Evolutionary conservation across 2,888 invertebrate species (phyloP).

Genomic region (Digitonthophagus gazella): DNA sequence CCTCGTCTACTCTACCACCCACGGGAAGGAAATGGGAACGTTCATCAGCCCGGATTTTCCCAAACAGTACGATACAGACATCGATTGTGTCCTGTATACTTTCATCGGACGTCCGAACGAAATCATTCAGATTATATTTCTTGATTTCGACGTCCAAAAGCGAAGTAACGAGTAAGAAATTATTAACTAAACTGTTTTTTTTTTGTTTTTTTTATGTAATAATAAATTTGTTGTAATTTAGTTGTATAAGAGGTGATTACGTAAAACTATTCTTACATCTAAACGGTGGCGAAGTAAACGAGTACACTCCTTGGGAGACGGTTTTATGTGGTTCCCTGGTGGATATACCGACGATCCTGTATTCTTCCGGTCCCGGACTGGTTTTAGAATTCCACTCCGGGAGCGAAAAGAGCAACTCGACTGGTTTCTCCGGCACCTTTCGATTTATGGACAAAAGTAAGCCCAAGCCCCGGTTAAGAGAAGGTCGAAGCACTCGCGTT

Average conservation of each 20-base stretch:
- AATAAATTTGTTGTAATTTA: conserved; percentile 53
- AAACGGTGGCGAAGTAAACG: conserved; percentile 69
- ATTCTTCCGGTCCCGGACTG: conserved; percentile 71
- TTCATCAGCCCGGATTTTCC: conserved; percentile 86
- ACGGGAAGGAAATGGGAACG: conserved; percentile 73
- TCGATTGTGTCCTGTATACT: conserved; percentile 81
- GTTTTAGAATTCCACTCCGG: conserved; percentile 73
- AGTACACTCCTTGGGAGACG: conserved; percentile 72
- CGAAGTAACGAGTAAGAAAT: conserved; percentile 63
- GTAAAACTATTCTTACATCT: conserved; percentile 76
- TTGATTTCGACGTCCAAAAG: conserved; percentile 74
- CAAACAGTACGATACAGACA: conserved; percentile 67
- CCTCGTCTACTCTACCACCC: conserved; percentile 75
- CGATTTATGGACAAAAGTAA: conserved; percentile 76
- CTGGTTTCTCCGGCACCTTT: conserved; percentile 74
- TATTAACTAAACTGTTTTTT: no score
- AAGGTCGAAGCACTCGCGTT: conserved; percentile 3
- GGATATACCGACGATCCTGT: conserved; percentile 69
- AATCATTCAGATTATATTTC: conserved; percentile 78
- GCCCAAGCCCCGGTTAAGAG: not conserved
- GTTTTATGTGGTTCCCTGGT: conserved; percentile 68
- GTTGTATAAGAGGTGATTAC: conserved; percentile 73
- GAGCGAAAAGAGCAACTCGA: conserved; percentile 56
- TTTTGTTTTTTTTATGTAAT: no score
- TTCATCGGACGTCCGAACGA: conserved; percentile 76